These are phyloP conservation scores for Priocnemis perturbator DNA, from an alignment of 2,888 invertebrate genomes.

Conservation along the genomic window DNA sequence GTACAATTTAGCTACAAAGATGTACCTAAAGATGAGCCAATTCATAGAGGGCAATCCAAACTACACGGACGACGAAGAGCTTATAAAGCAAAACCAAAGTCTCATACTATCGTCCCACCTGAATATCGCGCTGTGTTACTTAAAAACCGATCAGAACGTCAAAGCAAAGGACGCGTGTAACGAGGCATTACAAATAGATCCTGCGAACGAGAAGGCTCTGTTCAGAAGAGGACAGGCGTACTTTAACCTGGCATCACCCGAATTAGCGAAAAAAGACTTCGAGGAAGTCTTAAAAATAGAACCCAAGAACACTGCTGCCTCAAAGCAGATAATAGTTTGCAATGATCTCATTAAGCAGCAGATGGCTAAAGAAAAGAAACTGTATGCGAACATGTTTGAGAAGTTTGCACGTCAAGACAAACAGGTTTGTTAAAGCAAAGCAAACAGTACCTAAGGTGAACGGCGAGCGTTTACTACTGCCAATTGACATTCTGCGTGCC, in stretches of 20 bases:
- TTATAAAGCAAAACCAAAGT: constrained; percentile 76
- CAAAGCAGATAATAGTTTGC: constrained; percentile 85
- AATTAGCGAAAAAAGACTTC: constrained; percentile 87
- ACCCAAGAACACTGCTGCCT: constrained; percentile 92
- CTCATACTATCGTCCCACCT: constrained; percentile 84
- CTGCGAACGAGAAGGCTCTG: constrained; percentile 89
- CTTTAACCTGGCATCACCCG: constrained; percentile 85
- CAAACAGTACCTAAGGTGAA: constrained; percentile 20
- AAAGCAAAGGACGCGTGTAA: constrained; percentile 86
- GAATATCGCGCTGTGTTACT: constrained; percentile 88
- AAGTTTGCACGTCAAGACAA: constrained; percentile 90
- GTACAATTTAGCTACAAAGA: constrained; percentile 86
- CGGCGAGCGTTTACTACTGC: not conserved
- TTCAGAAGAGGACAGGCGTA: constrained; percentile 92
- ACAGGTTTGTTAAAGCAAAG: constrained; percentile 74
- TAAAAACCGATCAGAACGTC: constrained; percentile 84
- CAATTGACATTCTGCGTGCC: too few relatives aligned
- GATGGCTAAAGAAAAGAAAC: constrained; percentile 87
- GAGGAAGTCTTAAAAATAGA: constrained; percentile 84
- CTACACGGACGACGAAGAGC: constrained; percentile 38
- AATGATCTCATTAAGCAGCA: constrained; percentile 85
- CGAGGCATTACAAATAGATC: constrained; percentile 85
- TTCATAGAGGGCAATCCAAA: constrained; percentile 76
- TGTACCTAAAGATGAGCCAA: constrained; percentile 87
- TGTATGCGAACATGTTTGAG: constrained; percentile 97